Percentiles rank a stretch among this genome's conserved stretches.
phyloP scores from a whole-genome alignment of 2,888 invertebrate species.

The Ophion ellenae region DNA sequence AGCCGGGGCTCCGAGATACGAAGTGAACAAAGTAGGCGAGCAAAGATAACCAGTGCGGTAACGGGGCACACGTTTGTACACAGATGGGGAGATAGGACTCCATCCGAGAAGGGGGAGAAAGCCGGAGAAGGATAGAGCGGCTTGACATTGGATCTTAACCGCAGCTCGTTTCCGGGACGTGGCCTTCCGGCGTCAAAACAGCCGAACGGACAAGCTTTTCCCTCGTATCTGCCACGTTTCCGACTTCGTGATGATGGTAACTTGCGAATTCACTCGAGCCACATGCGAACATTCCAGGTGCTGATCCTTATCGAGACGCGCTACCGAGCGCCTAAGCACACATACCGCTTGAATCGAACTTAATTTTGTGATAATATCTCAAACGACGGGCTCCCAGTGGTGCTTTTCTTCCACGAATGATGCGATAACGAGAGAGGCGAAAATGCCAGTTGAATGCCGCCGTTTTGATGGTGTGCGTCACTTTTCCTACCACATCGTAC shows the following conservation, averaged over 20 bases:
- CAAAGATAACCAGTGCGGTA: slow-evolving; percentile 12
- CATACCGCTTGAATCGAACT: slow-evolving; percentile 77
- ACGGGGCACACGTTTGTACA: slow-evolving; percentile 19
- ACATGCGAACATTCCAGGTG: slow-evolving; percentile 40
- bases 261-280: slow-evolving; percentile 36
- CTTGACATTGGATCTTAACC: slow-evolving; percentile 44
- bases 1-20: background rate
- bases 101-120: slow-evolving; percentile 30
- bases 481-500: background rate
- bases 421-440: slow-evolving; percentile 42
- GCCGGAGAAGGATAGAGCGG: background rate
- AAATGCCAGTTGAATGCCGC: slow-evolving; percentile 60
- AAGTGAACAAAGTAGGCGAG: slow-evolving; percentile 4
- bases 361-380: slow-evolving; percentile 78
- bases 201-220: slow-evolving; percentile 31
- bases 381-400: slow-evolving; percentile 64
- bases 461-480: background rate
- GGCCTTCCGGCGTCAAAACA: slow-evolving; percentile 11
- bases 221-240: slow-evolving; percentile 65
- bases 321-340: slow-evolving; percentile 72
- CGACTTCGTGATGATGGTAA: slow-evolving; percentile 50
- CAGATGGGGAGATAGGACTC: slow-evolving; percentile 36
- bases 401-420: slow-evolving; percentile 61
- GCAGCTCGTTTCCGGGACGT: slow-evolving; percentile 48
- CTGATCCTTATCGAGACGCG: slow-evolving; percentile 73